Evolutionary conservation across 1,140 invertebrate species (phyloP).

Genomic region (Pseudoatta argentina): DNA sequence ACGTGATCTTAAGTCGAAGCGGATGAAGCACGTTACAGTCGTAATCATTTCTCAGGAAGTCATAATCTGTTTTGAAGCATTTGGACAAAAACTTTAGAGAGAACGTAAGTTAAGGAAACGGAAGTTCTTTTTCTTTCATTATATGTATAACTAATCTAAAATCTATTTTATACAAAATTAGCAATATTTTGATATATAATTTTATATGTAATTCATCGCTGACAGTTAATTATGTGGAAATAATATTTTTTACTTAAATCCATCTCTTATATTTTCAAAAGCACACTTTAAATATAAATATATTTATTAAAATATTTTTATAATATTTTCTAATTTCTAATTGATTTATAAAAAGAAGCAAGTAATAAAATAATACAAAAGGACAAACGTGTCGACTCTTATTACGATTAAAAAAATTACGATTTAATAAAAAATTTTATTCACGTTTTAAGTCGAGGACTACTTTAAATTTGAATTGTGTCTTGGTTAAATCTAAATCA

Average conservation of each 20-base stretch:
- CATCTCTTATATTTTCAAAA: not conserved
- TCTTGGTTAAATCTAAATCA: conserved; percentile 18
- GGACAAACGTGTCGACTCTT: not conserved
- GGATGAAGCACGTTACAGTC: conserved; percentile 59
- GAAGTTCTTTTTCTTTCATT: not conserved
- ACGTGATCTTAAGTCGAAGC: not conserved
- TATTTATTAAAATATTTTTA: not conserved
- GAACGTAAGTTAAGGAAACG: not conserved
- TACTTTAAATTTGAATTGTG: not conserved
- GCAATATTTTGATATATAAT: not conserved
- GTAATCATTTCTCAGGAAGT: conserved; percentile 70
- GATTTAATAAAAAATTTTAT: no score
- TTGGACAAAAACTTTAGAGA: conserved; percentile 20
- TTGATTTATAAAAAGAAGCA: not conserved
- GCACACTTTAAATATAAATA: not conserved
- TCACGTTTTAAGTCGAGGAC: not conserved
- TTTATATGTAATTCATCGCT: not conserved
- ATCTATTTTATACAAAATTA: not conserved
- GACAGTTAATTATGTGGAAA: not conserved
- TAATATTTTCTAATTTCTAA: not conserved
- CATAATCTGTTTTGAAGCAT: conserved; percentile 49
- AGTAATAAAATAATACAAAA: not conserved
- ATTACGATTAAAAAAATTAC: not conserved
- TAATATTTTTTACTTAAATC: not conserved
- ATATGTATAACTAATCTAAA: not conserved